Base-by-base conservation (phyloP, 2,888 invertebrate species). In the Thera obeliscata region DNA sequence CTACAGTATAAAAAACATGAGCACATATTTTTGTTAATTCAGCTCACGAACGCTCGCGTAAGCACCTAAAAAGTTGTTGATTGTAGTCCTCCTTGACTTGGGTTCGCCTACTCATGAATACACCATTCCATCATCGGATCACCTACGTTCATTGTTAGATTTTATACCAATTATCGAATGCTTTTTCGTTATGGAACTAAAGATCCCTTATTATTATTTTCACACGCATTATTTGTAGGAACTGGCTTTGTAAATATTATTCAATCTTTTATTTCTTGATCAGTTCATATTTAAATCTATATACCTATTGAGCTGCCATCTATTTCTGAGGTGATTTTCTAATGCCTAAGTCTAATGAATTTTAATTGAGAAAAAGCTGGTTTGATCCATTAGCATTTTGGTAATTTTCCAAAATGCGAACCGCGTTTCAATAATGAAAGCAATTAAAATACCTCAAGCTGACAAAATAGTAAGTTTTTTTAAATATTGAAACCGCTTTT, bases 71-170 rank as follows among this genome's bases (percentile, higher is more conserved):
- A 58, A 64, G 43, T 52, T 48, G 48, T 65, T 57, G 46, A 69
- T 69, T 49, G 64, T 59, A 46, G 64, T 57, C 64, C 57, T 64
- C 62, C 65, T 69, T 65, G 62, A 65, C 46, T 65, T 56, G 12
- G 62, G 50, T 64, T 59, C 50, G 69, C 65, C 49, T 61, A 36
- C 58, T 65, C 59, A 61, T 55, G 41, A 41, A 11, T 55, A 67
- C 50, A 62, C 46, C 43, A 56, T 11, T 35, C n/a, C 56, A 43
- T 11, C 52, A 57, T 66, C 33, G 11, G 8, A 48, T 49, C 46
- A 61, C 38, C 43, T 35, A 7, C 41, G 38, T 41, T 55, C 22
- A 66, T 58, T 46, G 4, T 38, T 52, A 11, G 11, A 35, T 49
- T 54, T 48, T 54, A n/a, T 60, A 48, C 55, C 41, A 41, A 50